These are phyloP conservation scores for Otus sunia DNA, from an alignment of 2,113 vertebrate species.

Conservation along the genomic window DNA sequence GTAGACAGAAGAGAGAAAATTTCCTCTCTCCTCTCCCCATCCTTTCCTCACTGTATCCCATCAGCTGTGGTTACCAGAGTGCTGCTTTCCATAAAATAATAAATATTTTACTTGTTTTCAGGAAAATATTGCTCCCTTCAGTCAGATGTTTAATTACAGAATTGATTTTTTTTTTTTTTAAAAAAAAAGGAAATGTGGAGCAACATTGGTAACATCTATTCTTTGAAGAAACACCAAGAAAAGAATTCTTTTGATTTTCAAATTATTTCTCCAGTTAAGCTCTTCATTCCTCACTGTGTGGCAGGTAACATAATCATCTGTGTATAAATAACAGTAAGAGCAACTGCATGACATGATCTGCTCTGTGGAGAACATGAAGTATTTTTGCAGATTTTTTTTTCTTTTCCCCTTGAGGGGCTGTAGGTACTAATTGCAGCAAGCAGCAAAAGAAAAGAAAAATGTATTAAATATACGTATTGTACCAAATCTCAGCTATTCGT, in stretches of 20 bases:
- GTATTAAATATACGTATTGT: fast-evolving
- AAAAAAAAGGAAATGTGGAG: not conserved
- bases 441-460: not conserved
- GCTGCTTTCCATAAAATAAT: not conserved
- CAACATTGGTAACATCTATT: not conserved
- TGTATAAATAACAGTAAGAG: not conserved
- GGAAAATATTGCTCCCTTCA: not conserved
- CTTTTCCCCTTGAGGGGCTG: not conserved
- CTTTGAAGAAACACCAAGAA: not conserved
- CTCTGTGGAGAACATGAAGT: not conserved
- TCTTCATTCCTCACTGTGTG: not conserved
- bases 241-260: not conserved
- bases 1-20: not conserved
- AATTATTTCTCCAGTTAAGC: not conserved
- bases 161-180: not conserved
- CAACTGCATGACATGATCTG: not conserved
- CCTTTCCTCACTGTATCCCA: not conserved
- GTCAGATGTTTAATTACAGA: not conserved
- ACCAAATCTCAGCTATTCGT: not conserved
- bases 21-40: not conserved
- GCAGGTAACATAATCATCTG: not conserved
- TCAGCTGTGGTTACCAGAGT: not conserved
- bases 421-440: not conserved
- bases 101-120: not conserved
- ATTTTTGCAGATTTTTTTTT: not conserved